A percentile compares a stretch with the other conserved stretches of the same genome.
Conservation (phyloP, 1,140 invertebrate genomes). For the Drosophila lini region DNA sequence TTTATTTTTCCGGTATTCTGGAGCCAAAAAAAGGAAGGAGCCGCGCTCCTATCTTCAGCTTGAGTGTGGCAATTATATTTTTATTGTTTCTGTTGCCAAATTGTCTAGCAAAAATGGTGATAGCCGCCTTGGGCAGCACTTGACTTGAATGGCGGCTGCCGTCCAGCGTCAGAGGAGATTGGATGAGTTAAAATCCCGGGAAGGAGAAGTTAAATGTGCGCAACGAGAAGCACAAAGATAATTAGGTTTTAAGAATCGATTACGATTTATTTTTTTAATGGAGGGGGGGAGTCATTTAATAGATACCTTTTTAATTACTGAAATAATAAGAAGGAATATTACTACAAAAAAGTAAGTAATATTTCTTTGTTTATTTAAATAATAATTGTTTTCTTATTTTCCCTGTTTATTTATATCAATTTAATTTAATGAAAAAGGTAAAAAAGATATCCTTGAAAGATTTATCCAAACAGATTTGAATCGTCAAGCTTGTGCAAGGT, state of each 20-base stretch:
- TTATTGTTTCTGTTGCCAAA: slow-evolving; percentile 75
- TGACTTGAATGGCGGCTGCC: slow-evolving; percentile 37
- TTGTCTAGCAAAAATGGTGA: slow-evolving; percentile 75
- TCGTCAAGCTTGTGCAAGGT: not conserved
- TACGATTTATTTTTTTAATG: slow-evolving; percentile 12
- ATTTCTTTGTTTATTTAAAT: too few relatives aligned
- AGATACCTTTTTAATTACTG: not conserved
- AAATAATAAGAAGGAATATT: too few relatives aligned
- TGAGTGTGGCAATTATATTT: slow-evolving; percentile 74
- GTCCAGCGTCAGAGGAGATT: slow-evolving; percentile 1
- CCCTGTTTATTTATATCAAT: not conserved
- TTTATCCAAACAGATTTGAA: not conserved
- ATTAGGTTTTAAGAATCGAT: slow-evolving; percentile 51
- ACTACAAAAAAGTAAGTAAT: too few relatives aligned
- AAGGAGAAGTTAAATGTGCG: not conserved
- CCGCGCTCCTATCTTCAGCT: slow-evolving; percentile 16
- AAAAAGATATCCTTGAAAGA: not conserved
- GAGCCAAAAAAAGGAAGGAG: slow-evolving; percentile 9
- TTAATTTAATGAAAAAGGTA: too few relatives aligned
- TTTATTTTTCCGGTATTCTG: slow-evolving; percentile 20
- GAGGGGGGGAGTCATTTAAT: not conserved
- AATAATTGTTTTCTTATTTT: not conserved
- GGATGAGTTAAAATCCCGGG: not conserved
- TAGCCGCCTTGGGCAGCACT: slow-evolving; percentile 59
- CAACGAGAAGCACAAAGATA: slow-evolving; percentile 13